Conservation (phyloP, 2,113 vertebrate genomes). For the Corydoras sp. region DNA sequence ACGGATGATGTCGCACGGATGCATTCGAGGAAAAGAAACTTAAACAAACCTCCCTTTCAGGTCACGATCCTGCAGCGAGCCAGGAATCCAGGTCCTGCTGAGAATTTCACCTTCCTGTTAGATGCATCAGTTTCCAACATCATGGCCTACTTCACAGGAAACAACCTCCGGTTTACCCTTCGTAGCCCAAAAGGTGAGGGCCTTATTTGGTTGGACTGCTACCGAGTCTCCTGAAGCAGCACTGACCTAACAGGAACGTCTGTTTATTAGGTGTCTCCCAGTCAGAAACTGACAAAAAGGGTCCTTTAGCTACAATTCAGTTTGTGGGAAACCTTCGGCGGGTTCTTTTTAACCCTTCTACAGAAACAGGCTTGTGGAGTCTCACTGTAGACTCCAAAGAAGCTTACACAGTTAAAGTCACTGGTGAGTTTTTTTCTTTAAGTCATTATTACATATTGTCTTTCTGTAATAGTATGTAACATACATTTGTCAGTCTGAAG, state of each 20-base stretch:
- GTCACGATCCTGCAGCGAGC: conserved; percentile 60
- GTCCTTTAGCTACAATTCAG: conserved; percentile 54
- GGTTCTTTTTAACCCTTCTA: conserved; percentile 44
- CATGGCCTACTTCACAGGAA: conserved; percentile 62
- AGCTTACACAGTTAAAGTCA: conserved; percentile 63
- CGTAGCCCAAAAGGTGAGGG: conserved; percentile 51
- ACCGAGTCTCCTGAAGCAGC: background rate
- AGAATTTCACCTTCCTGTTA: conserved; percentile 55
- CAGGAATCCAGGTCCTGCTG: conserved; percentile 45
- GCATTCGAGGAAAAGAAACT: too few species aligned
- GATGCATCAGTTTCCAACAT: conserved; percentile 59
- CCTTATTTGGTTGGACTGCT: background rate
- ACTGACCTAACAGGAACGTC: background rate
- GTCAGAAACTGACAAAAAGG: conserved; percentile 36
- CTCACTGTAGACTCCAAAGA: conserved; percentile 47
- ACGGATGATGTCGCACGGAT: too few species aligned
- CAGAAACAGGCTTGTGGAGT: conserved; percentile 51
- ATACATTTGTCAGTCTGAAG: too few species aligned
- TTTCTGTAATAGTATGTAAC: too few species aligned
- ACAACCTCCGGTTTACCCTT: conserved; percentile 51
- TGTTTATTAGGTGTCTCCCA: conserved; percentile 52
- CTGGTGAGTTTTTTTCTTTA: conserved; percentile 53
- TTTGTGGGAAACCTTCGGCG: conserved; percentile 59
- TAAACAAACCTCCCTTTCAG: conserved; percentile 32
- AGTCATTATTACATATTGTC: too few species aligned